A percentile compares a stretch with the other conserved stretches of the same genome.
Conservation (phyloP, 23 tunicate genomes). For the Botrylloides violaceus region DNA sequence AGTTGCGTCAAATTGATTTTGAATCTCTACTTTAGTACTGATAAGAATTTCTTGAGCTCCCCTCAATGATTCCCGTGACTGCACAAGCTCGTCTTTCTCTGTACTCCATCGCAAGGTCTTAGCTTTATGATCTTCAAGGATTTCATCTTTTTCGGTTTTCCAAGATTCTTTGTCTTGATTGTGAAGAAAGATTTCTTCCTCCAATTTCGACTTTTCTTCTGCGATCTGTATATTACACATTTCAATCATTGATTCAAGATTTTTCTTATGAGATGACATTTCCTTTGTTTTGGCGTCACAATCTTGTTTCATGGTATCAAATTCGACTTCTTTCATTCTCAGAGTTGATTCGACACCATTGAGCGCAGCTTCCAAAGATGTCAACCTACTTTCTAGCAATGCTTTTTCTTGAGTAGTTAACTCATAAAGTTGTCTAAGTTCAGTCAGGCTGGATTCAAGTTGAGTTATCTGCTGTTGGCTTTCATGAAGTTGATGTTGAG, state of each 20-base stretch:
- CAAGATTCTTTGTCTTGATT: constrained; percentile 4
- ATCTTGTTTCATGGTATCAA: constrained; percentile 3
- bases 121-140: not conserved
- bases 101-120: constrained; percentile 1
- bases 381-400: not conserved
- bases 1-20: constrained; percentile 12
- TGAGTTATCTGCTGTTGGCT: not conserved
- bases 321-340: constrained; percentile 1
- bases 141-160: not conserved
- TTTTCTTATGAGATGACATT: not conserved
- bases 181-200: not conserved
- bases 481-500: not conserved
- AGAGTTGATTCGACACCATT: not conserved
- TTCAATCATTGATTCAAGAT: constrained; percentile 1
- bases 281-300: not conserved
- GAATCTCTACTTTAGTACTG: constrained; percentile 10
- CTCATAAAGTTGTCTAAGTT: constrained; percentile 21
- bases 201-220: not conserved
- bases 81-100: constrained; percentile 14
- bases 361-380: not conserved
- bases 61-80: constrained; percentile 12
- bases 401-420: not conserved
- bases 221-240: not conserved
- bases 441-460: not conserved
- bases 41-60: constrained; percentile 21